Evolutionary conservation across 2,113 vertebrate genomes (phyloP).

Genomic region (Centropus bengalensis): DNA sequence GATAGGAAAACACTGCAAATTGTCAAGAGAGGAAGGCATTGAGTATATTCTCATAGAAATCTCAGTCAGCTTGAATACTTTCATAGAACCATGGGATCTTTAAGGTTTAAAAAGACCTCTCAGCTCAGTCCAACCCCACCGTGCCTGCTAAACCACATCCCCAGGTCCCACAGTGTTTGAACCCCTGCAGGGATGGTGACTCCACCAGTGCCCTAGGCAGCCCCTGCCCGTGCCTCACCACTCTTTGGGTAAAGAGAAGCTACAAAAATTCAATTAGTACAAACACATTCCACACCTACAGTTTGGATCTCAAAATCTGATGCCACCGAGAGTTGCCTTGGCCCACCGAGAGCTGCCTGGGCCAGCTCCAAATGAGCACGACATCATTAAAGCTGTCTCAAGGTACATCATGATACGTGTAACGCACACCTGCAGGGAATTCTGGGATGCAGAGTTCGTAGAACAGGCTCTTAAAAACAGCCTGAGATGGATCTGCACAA

Average conservation of each 20-base stretch:
- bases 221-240: too few species aligned
- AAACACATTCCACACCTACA: background rate
- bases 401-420: background rate
- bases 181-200: too few species aligned
- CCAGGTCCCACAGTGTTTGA: too few species aligned
- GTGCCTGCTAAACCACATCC: too few species aligned
- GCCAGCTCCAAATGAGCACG: background rate
- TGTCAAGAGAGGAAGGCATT: background rate
- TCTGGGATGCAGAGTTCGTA: background rate
- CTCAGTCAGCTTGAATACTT: background rate
- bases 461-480: background rate
- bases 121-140: too few species aligned
- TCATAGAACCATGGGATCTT: too few species aligned
- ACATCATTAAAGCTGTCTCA: background rate
- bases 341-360: background rate
- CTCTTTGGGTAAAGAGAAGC: background rate
- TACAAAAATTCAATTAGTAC: background rate
- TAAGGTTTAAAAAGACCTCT: too few species aligned
- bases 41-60: background rate
- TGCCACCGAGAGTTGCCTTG: background rate
- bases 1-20: background rate
- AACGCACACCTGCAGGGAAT: background rate
- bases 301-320: background rate
- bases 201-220: too few species aligned
- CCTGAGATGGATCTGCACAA: background rate